phyloP scores from a whole-genome alignment of 53 echinoderm and acorn worm species.

The Glandiceps talaboti region DNA sequence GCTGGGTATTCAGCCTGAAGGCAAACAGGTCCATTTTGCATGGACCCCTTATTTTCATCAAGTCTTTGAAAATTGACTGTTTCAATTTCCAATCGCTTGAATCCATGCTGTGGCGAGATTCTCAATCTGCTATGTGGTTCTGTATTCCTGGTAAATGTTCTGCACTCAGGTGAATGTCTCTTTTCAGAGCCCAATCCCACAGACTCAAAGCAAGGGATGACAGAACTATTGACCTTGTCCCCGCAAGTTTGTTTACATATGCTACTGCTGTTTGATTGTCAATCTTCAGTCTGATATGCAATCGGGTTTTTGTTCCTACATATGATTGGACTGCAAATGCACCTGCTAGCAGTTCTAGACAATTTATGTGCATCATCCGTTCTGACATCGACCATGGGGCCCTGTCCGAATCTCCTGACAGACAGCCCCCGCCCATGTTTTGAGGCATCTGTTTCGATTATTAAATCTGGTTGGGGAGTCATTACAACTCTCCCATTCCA shows the following conservation, averaged over 20 bases:
- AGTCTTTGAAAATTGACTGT: background rate
- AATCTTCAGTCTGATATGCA: background rate
- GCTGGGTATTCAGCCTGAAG: background rate
- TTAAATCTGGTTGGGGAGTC: background rate
- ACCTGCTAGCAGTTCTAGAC: background rate
- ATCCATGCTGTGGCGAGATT: background rate
- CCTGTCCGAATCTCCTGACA: background rate
- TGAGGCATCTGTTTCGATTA: background rate
- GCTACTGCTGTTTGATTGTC: background rate
- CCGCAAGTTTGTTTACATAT: background rate
- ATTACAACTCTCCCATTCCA: background rate
- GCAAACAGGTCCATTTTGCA: background rate
- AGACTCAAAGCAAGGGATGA: background rate
- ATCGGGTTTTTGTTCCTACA: background rate
- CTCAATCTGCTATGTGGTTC: background rate
- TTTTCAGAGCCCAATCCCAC: background rate
- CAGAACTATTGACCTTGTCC: background rate
- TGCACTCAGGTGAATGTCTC: background rate
- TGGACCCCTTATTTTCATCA: background rate
- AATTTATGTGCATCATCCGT: background rate
- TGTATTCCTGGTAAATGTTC: background rate
- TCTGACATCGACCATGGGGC: background rate
- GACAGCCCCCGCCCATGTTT: conserved; percentile 36
- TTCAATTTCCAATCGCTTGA: background rate
- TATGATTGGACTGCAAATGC: background rate